These are phyloP conservation scores for Oxyruncus cristatus DNA, from an alignment of 2,113 vertebrate genomes.

Conservation along the genomic window DNA sequence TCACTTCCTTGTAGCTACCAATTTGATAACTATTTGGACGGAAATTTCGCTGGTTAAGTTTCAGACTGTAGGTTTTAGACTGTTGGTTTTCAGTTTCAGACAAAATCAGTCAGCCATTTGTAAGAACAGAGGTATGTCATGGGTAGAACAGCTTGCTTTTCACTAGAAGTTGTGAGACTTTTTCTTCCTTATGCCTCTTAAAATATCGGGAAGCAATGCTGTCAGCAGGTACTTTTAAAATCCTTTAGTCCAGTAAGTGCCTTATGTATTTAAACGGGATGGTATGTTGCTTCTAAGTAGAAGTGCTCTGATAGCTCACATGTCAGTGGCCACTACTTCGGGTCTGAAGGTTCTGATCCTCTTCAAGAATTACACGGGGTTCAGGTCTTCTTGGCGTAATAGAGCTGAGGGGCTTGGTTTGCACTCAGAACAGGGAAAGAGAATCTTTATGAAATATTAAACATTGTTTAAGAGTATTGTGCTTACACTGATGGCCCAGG, in stretches of 20 bases:
- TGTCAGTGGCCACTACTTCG: accelerated
- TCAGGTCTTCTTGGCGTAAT: background rate
- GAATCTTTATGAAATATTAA: background rate
- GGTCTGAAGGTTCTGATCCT: background rate
- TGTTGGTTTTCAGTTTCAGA: background rate
- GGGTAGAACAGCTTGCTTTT: background rate
- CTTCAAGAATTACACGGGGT: background rate
- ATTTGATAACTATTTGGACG: background rate
- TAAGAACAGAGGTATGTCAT: background rate
- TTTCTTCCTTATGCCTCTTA: background rate
- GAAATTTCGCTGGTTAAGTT: background rate
- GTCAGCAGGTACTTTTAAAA: background rate
- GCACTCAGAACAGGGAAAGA: background rate
- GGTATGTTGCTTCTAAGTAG: background rate
- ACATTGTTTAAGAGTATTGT: background rate
- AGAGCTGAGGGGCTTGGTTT: background rate
- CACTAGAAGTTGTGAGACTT: background rate
- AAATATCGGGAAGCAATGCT: background rate
- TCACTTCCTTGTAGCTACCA: background rate
- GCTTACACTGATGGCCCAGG: accelerated
- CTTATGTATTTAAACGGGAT: background rate
- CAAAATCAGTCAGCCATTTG: background rate
- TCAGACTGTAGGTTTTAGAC: background rate
- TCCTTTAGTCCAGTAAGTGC: background rate
- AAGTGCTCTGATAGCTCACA: background rate